Evolutionary conservation across 92 coral and sea anemone species (phyloP), one percentile per base, ranked within the genome.

Genomic region (Siderastrea siderea): DNA sequence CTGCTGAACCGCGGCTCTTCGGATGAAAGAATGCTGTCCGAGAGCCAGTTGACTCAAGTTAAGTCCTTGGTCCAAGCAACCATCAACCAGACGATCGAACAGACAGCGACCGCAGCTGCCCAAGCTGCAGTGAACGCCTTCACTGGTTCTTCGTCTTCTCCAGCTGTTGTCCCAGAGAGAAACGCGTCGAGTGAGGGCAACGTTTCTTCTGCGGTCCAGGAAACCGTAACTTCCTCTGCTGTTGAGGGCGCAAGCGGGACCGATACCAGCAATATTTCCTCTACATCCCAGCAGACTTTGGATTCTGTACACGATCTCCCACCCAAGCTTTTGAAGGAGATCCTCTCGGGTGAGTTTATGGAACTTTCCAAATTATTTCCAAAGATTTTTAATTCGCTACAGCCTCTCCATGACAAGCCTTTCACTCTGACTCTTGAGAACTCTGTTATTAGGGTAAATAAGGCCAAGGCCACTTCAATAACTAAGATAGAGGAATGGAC

Each of bases 271-370:
- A 26, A 26, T 26, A 26, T 26, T 26, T 26, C 38, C 38, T 26
- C 38, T 26, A 26, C 38, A 26, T 26, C 38, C 38, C 38, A 26
- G 38, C 38, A 26, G 38, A 53, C 57, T 6, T 53, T 5, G 49
- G 84, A 71, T 4, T 86, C 82, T 15, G 74, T 80, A 53, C 90
- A 79, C 67, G 86, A 87, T 49, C 47, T 87, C 43, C 91, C 91
- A 19, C 64, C 73, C 43, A 60, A 71, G 46, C 68, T 47, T n/a
- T 8, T 84, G 47, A 75, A 77, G 47, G 90, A 84, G 64, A 64
- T 82, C 79, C 79, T 82, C 12, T 66, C 63, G 26, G 92, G 88
- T 83, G 84, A 83, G 86, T 84, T 89, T 53, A 83, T 26, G 38
- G 38, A 26, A 26, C 38, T 26, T 26, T 26, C 38, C 0, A 26